Evolutionary conservation across 2,797 vertebrate genomes (phyloP).

Genomic region (Hybognathus amarus): DNA sequence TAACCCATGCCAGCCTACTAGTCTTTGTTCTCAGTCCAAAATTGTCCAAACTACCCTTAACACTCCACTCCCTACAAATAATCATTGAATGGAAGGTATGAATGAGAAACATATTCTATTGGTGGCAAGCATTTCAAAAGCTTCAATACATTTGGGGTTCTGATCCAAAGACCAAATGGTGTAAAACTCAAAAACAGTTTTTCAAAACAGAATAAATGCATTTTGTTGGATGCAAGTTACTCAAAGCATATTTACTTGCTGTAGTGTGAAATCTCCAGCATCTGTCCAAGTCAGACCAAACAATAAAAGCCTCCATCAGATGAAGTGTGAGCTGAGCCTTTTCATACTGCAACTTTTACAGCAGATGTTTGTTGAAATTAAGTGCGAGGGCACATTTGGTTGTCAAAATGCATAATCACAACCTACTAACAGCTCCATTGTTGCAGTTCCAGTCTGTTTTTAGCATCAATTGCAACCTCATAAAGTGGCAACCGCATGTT

Average conservation of each 20-base stretch:
- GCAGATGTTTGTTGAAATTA: constrained; percentile 44
- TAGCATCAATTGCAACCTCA: constrained; percentile 39
- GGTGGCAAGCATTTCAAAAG: constrained; percentile 44
- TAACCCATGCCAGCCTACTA: constrained; percentile 39
- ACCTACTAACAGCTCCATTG: constrained; percentile 33
- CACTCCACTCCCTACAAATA: constrained; percentile 2
- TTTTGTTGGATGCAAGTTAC: constrained; percentile 25
- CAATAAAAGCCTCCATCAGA: constrained; percentile 31
- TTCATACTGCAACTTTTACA: constrained; percentile 41
- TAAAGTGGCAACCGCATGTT: constrained; percentile 48
- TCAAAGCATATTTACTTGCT: not conserved
- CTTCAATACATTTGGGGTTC: not conserved
- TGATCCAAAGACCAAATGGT: constrained; percentile 3
- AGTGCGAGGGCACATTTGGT: constrained; percentile 29
- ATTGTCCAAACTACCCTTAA: constrained; percentile 18
- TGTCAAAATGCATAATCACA: constrained; percentile 34
- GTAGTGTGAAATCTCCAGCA: constrained; percentile 22
- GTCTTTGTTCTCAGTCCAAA: constrained; percentile 54
- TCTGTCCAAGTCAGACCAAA: constrained; percentile 27
- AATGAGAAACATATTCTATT: constrained; percentile 39
- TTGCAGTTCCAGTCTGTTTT: constrained; percentile 36
- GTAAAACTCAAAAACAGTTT: constrained; percentile 32
- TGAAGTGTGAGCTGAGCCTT: constrained; percentile 46
- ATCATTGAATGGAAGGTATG: constrained; percentile 36
- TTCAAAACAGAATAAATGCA: constrained; percentile 28